Conservation (phyloP, 1,140 invertebrate species). For the Arion vulgaris region DNA sequence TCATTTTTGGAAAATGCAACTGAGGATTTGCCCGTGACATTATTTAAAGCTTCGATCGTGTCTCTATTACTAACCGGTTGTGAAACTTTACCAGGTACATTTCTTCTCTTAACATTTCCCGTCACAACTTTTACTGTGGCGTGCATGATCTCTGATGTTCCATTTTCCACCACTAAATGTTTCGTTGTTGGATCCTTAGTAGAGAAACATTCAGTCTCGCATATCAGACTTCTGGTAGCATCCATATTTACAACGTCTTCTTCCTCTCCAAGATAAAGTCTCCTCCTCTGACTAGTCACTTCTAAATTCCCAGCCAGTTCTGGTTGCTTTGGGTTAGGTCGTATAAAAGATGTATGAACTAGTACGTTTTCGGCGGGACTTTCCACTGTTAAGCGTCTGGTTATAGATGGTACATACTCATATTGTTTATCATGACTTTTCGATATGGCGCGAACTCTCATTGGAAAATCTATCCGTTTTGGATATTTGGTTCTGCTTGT, state of each 20-base stretch:
- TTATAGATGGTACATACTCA: neutral
- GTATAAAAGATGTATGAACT: neutral
- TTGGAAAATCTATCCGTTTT: neutral
- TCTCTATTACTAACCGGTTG: neutral
- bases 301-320: neutral
- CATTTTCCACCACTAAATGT: conserved; percentile 6
- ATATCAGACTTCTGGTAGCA: neutral
- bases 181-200: neutral
- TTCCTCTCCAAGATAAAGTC: neutral
- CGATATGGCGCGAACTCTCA: neutral
- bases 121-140: neutral
- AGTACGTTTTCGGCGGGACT: conserved; percentile 8
- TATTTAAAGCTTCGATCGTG: no score
- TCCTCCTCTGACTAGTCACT: neutral
- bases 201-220: conserved; percentile 11
- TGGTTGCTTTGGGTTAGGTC: conserved; percentile 1
- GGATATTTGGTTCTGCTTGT: neutral
- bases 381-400: neutral
- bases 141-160: neutral
- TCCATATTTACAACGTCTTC: neutral
- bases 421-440: neutral
- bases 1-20: no score
- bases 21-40: no score
- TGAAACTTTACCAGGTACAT: neutral
- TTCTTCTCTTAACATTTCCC: neutral